Conservation (phyloP, 2,113 vertebrate species). For the Carollia perspicillata region DNA sequence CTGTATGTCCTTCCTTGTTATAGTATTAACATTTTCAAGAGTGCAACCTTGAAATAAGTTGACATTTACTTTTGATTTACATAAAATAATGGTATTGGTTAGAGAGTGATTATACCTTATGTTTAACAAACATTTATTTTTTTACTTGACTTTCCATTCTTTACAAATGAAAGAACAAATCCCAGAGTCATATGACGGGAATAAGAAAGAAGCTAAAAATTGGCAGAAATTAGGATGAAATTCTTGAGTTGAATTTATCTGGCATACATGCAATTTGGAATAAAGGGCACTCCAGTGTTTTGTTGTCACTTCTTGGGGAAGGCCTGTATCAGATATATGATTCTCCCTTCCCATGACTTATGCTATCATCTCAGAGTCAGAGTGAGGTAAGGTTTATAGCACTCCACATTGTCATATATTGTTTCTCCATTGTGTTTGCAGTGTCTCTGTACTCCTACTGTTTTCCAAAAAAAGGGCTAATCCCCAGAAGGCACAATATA, state of each 20-base stretch:
- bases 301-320: conserved; percentile 29
- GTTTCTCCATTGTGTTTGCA: not conserved
- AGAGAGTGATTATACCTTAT: not conserved
- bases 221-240: not conserved
- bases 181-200: not conserved
- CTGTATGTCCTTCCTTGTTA: not conserved
- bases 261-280: not conserved
- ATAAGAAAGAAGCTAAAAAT: not conserved
- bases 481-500: not conserved
- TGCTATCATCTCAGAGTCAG: conserved; percentile 4
- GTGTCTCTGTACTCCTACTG: not conserved
- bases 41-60: not conserved
- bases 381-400: not conserved
- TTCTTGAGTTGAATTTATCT: not conserved
- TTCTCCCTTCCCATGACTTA: not conserved
- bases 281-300: not conserved
- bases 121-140: not conserved
- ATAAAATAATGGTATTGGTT: not conserved
- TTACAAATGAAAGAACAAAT: not conserved
- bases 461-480: not conserved
- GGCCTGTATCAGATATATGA: not conserved
- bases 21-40: not conserved
- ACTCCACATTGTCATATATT: not conserved
- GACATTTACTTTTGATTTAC: conserved; percentile 24
- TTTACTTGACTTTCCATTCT: not conserved